Evolutionary conservation across 1,140 invertebrate genomes (phyloP).

Genomic region (Drosophila bipectinata): DNA sequence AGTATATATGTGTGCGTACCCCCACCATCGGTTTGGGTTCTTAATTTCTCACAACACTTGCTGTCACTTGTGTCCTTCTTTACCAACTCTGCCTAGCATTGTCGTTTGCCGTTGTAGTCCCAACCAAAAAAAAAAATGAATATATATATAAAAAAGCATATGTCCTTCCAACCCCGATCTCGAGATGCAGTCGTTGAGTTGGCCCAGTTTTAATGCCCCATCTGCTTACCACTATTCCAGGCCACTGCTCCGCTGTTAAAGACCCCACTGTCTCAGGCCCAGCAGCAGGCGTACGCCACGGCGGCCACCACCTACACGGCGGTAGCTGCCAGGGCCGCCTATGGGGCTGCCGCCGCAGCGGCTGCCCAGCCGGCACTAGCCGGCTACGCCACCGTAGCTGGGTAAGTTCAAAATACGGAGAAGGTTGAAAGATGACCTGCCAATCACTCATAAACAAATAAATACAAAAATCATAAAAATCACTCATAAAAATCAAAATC

Average conservation of each 20-base stretch:
- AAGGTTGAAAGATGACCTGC: background rate
- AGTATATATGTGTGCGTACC: conserved; percentile 12
- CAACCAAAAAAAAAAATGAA: conserved; percentile 8
- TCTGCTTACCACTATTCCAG: conserved; percentile 84
- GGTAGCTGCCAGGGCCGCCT: conserved; percentile 91
- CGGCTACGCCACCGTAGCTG: conserved; percentile 86
- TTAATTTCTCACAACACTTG: conserved; percentile 51
- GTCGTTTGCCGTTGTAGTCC: conserved; percentile 61
- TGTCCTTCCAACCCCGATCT: conserved; percentile 9
- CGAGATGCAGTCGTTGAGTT: conserved; percentile 41
- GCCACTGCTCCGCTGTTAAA: conserved; percentile 89
- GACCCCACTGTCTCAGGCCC: conserved; percentile 87
- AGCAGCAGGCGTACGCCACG: conserved; percentile 87
- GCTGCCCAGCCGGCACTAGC: conserved; percentile 90
- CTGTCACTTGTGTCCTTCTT: conserved; percentile 23
- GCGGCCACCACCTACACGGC: conserved; percentile 92
- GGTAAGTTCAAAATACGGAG: conserved; percentile 70
- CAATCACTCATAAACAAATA: background rate
- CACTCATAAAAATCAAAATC: background rate
- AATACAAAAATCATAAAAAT: background rate
- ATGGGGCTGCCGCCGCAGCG: conserved; percentile 92
- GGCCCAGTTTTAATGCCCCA: conserved; percentile 82
- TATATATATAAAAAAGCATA: background rate
- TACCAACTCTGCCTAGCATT: conserved; percentile 44
- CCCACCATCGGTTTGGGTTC: conserved; percentile 55